Conservation (phyloP, 2,797 vertebrate genomes). For the Fistularia commersonii region DNA sequence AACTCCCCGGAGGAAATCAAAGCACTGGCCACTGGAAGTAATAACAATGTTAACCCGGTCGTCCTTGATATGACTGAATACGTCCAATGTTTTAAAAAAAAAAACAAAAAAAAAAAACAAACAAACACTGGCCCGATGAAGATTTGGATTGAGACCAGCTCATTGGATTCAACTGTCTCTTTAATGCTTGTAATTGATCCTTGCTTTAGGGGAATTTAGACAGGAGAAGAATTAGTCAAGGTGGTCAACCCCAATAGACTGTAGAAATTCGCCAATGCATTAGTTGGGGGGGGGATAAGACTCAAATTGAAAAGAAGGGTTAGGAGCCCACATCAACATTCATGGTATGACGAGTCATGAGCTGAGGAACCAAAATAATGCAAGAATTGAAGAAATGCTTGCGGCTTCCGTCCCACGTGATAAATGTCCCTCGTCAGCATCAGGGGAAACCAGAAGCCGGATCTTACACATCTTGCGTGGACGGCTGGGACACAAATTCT, state of each 20-base stretch:
- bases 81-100: not conserved
- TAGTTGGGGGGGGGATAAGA: not conserved
- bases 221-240: conserved; percentile 19
- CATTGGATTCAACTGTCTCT: not conserved
- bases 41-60: conserved; percentile 13
- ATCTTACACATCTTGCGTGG: conserved; percentile 1
- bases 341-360: not conserved
- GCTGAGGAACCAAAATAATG: not conserved
- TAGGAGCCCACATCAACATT: not conserved
- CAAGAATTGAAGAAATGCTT: not conserved
- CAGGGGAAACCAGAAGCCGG: conserved; percentile 12
- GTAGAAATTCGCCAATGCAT: not conserved
- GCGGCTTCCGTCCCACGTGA: too few species aligned
- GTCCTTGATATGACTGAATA: not conserved
- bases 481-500: not conserved
- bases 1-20: conserved; percentile 19
- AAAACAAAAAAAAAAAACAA: not conserved
- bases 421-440: not conserved
- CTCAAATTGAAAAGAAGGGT: too few species aligned
- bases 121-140: not conserved
- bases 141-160: too few species aligned
- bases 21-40: not conserved
- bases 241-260: conserved; percentile 31
- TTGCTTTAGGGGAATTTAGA: conserved; percentile 8
- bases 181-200: conserved; percentile 3